A percentile compares a stretch with the other conserved stretches of the same genome.
Evolutionary conservation across 2,888 invertebrate species (phyloP).

Genomic region (Latrodectus elegans): DNA sequence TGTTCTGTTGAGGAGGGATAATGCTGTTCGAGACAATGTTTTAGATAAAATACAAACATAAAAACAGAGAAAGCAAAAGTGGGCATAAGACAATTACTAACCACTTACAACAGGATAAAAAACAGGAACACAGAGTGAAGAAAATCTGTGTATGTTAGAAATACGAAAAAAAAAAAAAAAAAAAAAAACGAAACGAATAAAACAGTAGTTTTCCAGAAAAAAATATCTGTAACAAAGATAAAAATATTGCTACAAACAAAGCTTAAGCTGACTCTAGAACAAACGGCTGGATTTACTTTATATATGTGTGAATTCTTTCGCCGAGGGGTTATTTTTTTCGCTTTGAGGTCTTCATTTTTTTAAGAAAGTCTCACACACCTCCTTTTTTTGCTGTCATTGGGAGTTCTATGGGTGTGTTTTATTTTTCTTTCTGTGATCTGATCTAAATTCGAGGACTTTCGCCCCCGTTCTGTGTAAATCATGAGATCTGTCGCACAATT

Average conservation of each 20-base stretch:
- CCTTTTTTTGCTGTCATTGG: constrained; percentile 13
- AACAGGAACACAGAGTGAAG: not conserved
- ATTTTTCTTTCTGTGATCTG: constrained; percentile 39
- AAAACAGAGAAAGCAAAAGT: constrained; percentile 30
- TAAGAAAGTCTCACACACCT: constrained; percentile 1
- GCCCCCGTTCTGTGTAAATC: constrained; percentile 4
- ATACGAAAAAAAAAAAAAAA: constrained; percentile 22
- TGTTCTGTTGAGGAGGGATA: constrained; percentile 14
- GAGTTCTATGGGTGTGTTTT: not conserved
- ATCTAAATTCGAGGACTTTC: constrained; percentile 41
- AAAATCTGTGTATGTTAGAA: constrained; percentile 41
- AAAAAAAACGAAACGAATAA: constrained; percentile 22
- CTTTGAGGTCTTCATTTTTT: constrained; percentile 24
- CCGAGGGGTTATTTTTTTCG: constrained; percentile 41
- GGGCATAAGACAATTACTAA: constrained; percentile 59
- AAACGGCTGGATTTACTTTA: constrained; percentile 47
- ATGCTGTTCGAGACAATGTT: not conserved
- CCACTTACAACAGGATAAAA: constrained; percentile 38
- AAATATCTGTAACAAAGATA: constrained; percentile 12
- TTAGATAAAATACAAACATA: constrained; percentile 16
- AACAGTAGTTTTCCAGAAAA: not conserved
- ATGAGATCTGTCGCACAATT: constrained; percentile 17
- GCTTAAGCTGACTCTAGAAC: constrained; percentile 25
- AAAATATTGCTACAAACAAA: constrained; percentile 24
- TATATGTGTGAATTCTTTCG: constrained; percentile 43